Conservation (phyloP, 2,888 invertebrate genomes). For the Theretra japonica region DNA sequence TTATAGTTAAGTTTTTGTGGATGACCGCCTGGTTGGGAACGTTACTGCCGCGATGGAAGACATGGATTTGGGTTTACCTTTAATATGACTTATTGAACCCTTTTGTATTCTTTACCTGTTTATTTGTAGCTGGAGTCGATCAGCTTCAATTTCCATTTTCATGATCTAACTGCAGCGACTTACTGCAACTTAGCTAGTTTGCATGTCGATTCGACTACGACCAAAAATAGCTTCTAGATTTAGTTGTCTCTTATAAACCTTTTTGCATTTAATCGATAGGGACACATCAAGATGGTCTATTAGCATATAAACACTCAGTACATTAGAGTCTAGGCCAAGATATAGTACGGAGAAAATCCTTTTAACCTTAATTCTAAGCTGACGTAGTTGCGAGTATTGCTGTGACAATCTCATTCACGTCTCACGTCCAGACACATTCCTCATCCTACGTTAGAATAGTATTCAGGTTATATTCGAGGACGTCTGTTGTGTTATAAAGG, state of each 20-base stretch:
- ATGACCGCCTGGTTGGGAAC: too few species aligned
- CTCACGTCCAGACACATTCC: background rate
- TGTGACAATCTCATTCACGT: background rate
- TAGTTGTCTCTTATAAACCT: background rate
- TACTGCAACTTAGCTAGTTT: too few species aligned
- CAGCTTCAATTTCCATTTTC: too few species aligned
- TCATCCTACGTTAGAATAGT: background rate
- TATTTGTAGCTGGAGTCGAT: background rate
- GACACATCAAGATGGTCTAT: background rate
- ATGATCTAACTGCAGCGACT: too few species aligned
- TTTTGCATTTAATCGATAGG: background rate
- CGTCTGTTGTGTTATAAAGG: background rate
- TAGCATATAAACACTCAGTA: background rate
- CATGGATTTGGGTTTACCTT: too few species aligned
- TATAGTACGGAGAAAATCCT: background rate
- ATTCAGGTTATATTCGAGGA: background rate
- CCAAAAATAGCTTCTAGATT: too few species aligned
- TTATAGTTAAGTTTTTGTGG: background rate
- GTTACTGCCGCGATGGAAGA: too few species aligned
- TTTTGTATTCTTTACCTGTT: background rate
- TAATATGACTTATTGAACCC: too few species aligned
- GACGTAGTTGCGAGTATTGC: background rate
- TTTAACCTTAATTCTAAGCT: conserved; percentile 3
- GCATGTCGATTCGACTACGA: too few species aligned
- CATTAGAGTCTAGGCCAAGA: background rate